Conservation (phyloP, 2,888 invertebrate species). For the Odontocerum albicorne region DNA sequence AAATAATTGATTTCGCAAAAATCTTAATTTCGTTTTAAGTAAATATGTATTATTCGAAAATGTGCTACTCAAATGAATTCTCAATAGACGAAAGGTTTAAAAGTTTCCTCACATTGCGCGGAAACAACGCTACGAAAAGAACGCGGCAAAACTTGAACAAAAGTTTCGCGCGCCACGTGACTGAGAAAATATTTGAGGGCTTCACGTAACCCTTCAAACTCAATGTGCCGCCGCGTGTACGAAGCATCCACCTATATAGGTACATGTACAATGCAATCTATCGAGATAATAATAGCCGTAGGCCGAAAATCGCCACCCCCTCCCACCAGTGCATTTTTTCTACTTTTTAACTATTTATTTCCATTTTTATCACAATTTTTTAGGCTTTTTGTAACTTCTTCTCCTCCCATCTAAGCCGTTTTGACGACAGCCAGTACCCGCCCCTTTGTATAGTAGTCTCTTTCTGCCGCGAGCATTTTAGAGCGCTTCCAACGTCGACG, state of each 20-base stretch:
- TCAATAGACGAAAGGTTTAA: too few relatives aligned
- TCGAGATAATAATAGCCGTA: slow-evolving; percentile 25
- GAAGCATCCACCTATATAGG: slow-evolving; percentile 1
- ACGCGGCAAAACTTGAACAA: not conserved
- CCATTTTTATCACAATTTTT: slow-evolving; percentile 29
- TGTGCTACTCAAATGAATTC: too few relatives aligned
- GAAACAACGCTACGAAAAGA: not conserved
- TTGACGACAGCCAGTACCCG: slow-evolving; percentile 20
- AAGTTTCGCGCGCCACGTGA: slow-evolving; percentile 2
- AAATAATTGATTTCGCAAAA: too few relatives aligned
- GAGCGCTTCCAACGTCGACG: slow-evolving; percentile 47
- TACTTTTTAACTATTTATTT: slow-evolving; percentile 35
- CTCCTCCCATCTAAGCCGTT: slow-evolving; percentile 32
- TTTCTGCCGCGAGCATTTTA: slow-evolving; percentile 52
- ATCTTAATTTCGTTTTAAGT: too few relatives aligned
- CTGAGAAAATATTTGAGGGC: not conserved
- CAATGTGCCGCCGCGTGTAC: not conserved
- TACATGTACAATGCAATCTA: slow-evolving; percentile 11
- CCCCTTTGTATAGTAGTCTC: slow-evolving; percentile 45
- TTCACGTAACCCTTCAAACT: not conserved
- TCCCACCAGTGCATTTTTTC: slow-evolving; percentile 31
- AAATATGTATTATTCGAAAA: too few relatives aligned
- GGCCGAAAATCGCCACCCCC: slow-evolving; percentile 28
- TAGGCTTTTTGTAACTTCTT: slow-evolving; percentile 34
- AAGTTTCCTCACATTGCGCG: too few relatives aligned